phyloP scores from a whole-genome alignment of 2,113 vertebrate genomes.

The Paramormyrops kingsleyae region DNA sequence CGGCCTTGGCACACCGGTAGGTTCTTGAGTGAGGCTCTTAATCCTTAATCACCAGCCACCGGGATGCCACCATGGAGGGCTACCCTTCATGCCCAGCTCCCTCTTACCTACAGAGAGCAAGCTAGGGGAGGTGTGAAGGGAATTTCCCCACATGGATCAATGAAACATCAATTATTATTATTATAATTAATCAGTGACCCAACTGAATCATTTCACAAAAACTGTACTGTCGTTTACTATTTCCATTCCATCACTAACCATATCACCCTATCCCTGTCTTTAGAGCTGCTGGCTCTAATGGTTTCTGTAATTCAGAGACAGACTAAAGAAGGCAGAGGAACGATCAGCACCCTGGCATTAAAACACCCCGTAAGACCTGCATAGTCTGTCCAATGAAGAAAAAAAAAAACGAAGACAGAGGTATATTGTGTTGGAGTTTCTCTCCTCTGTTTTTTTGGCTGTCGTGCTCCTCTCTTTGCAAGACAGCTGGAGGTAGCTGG shows the following conservation, averaged over 20 bases:
- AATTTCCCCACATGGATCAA: too few species aligned
- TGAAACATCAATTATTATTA: background rate
- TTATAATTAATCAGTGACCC: background rate
- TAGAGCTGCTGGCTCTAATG: background rate
- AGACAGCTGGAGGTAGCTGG: constrained; percentile 6
- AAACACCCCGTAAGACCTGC: background rate
- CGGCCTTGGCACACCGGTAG: too few species aligned
- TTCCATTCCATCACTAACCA: background rate
- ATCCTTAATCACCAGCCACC: too few species aligned
- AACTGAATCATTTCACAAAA: background rate
- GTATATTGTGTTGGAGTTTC: background rate
- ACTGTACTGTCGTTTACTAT: background rate
- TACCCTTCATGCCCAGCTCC: too few species aligned
- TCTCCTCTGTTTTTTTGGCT: background rate
- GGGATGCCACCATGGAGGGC: too few species aligned
- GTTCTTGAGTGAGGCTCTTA: too few species aligned
- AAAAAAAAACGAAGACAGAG: background rate
- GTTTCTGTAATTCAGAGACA: background rate
- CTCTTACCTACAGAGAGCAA: too few species aligned
- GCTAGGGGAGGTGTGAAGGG: too few species aligned
- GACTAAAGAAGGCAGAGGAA: background rate
- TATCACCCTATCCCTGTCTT: background rate
- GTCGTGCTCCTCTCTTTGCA: background rate
- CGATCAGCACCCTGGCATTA: background rate
- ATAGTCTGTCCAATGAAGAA: background rate